A percentile compares a stretch with the other conserved stretches of the same genome.
Evolutionary conservation across 2,113 vertebrate species (phyloP).

Genomic region (Dromiciops gliroides): DNA sequence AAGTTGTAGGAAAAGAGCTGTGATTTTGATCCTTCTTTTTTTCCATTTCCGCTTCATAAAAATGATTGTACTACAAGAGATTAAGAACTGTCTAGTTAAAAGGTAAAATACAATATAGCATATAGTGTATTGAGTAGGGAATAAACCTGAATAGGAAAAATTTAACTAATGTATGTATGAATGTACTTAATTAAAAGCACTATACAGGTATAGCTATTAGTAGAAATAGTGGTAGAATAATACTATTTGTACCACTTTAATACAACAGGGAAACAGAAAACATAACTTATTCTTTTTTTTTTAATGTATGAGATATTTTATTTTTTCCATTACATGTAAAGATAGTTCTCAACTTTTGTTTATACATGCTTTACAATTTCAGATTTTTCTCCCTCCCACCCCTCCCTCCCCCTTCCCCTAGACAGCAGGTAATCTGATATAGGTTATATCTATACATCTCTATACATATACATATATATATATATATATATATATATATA

Average conservation of each 20-base stretch:
- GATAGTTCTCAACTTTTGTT: too few relatives aligned
- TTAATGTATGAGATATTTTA: too few relatives aligned
- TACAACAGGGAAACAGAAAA: too few relatives aligned
- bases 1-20: slow-evolving; percentile 50
- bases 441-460: too few relatives aligned
- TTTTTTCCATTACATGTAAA: too few relatives aligned
- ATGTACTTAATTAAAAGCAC: not conserved
- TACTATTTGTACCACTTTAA: not conserved
- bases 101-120: not conserved
- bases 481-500: too few relatives aligned
- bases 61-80: slow-evolving; percentile 48
- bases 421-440: too few relatives aligned
- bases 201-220: not conserved
- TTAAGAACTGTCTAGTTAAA: slow-evolving; percentile 29
- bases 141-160: not conserved
- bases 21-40: slow-evolving; percentile 45
- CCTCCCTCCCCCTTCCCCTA: too few relatives aligned
- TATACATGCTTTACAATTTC: too few relatives aligned
- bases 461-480: too few relatives aligned
- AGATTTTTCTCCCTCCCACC: too few relatives aligned
- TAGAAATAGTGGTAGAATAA: not conserved
- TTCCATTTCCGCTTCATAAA: slow-evolving; percentile 56
- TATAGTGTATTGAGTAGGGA: not conserved
- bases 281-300: too few relatives aligned
- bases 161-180: slow-evolving; percentile 12